These are phyloP conservation scores for Ailurus styani DNA, from an alignment of 2,113 vertebrate genomes.

Conservation along the genomic window DNA sequence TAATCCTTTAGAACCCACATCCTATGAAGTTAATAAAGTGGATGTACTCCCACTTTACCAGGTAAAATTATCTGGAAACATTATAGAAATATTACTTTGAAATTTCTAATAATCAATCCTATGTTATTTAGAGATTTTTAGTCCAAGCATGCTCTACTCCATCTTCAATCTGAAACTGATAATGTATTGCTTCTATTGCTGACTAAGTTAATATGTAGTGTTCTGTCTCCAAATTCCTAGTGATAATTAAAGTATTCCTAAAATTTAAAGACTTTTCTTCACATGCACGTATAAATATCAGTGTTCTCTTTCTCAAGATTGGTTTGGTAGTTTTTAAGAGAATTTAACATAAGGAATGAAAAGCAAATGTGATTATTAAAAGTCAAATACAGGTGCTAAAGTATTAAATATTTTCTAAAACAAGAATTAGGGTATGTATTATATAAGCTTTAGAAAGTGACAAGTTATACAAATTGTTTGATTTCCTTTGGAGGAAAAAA, in stretches of 20 bases:
- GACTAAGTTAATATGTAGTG: not conserved
- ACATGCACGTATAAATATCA: not conserved
- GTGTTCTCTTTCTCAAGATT: not conserved
- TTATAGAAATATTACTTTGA: not conserved
- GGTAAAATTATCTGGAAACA: not conserved
- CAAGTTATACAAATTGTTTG: not conserved
- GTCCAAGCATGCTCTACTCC: not conserved
- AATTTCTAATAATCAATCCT: not conserved
- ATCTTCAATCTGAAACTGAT: not conserved
- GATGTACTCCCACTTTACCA: not conserved
- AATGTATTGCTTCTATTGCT: not conserved
- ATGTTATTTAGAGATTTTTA: not conserved
- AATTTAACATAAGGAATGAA: not conserved
- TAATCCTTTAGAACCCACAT: not conserved
- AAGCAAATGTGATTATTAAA: not conserved
- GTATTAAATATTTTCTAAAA: not conserved
- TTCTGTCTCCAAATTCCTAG: not conserved
- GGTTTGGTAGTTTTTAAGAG: not conserved
- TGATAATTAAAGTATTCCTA: not conserved
- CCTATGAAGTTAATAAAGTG: not conserved
- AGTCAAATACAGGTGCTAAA: not conserved
- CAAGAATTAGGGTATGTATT: not conserved
- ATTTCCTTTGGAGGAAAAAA: not conserved
- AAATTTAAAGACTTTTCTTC: not conserved
- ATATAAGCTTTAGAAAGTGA: not conserved